Percentiles rank a stretch among this genome's conserved stretches.
These are phyloP conservation scores for Panzeria rudis DNA, from an alignment of 2,888 invertebrate genomes.

Conservation along the genomic window DNA sequence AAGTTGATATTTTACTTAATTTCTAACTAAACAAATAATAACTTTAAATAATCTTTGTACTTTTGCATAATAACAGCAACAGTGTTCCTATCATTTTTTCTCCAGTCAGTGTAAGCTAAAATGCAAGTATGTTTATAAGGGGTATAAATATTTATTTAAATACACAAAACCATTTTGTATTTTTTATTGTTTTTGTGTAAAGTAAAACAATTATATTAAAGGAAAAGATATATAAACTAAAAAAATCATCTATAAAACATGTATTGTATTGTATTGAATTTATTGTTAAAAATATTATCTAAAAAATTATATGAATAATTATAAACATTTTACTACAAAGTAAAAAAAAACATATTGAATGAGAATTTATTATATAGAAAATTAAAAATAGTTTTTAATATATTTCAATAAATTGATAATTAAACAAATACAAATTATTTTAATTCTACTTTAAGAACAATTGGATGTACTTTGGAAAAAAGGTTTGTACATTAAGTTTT, in stretches of 20 bases:
- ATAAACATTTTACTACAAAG: conserved; percentile 23
- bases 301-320: conserved; percentile 15
- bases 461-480: no score
- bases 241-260: background rate
- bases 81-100: no score
- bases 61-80: no score
- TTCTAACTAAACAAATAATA: no score
- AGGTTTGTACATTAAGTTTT: no score
- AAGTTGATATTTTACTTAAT: no score
- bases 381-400: conserved; percentile 36
- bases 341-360: conserved; percentile 6
- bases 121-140: background rate
- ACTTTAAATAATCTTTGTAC: no score
- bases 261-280: conserved; percentile 35
- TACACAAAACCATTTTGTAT: background rate
- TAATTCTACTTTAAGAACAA: no score
- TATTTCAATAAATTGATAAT: conserved; percentile 47
- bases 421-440: conserved; percentile 3
- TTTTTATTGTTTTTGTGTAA: background rate
- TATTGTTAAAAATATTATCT: conserved; percentile 43
- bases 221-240: background rate
- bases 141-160: background rate
- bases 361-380: conserved; percentile 44
- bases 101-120: no score
- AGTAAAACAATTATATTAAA: background rate